Conservation (phyloP, 2,888 invertebrate species). For the Actias luna region DNA sequence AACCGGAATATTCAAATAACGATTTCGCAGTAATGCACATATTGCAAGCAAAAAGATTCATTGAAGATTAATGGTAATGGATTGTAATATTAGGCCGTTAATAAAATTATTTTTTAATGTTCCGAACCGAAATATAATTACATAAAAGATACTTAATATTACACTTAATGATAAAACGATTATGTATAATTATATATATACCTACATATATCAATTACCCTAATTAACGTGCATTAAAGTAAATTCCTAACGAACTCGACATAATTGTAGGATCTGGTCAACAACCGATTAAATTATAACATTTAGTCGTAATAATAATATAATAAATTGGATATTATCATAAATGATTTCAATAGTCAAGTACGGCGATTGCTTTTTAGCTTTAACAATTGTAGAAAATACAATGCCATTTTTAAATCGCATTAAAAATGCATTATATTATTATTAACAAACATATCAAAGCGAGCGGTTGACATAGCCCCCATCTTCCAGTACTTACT, state of each 20-base stretch:
- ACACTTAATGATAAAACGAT: background rate
- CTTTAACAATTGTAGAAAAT: background rate
- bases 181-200: background rate
- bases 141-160: background rate
- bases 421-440: background rate
- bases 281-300: background rate
- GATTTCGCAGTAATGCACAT: no score
- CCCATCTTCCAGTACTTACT: background rate
- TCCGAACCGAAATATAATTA: background rate
- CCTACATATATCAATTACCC: background rate
- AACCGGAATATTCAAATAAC: no score
- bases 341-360: background rate
- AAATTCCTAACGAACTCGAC: background rate
- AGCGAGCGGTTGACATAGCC: background rate
- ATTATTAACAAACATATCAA: background rate
- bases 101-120: background rate
- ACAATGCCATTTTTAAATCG: background rate
- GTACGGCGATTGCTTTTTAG: no score
- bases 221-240: background rate
- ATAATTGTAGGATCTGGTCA: background rate
- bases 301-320: background rate
- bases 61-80: background rate
- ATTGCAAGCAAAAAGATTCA: no score
- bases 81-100: background rate
- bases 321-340: background rate